Conservation (phyloP, 2,888 invertebrate species). For the Eilema sororculum region DNA sequence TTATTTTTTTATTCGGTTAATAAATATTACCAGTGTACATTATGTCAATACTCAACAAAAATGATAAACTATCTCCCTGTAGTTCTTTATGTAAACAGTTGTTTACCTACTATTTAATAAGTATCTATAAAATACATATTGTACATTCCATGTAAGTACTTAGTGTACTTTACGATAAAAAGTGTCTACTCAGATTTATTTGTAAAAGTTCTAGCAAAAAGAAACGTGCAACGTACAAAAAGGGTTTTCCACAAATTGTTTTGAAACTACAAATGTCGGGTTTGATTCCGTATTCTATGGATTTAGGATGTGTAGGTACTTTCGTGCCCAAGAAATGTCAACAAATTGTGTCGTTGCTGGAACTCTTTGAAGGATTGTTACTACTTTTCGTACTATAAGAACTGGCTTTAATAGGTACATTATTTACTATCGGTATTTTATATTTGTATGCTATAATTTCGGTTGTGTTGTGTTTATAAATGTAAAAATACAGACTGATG, state of each 20-base stretch:
- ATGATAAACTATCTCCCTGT: too few species aligned
- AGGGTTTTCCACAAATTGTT: conserved; percentile 27
- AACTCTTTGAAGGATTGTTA: conserved; percentile 7
- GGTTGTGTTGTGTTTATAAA: neutral
- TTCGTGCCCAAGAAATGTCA: conserved; percentile 1
- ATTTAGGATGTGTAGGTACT: conserved; percentile 20
- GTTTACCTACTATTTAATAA: too few species aligned
- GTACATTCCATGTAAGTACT: neutral
- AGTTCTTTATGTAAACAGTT: too few species aligned
- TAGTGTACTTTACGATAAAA: neutral
- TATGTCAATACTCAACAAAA: too few species aligned
- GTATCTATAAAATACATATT: too few species aligned
- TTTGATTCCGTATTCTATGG: conserved; percentile 31
- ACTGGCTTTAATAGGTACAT: neutral
- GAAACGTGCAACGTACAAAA: neutral
- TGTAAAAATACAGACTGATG: neutral
- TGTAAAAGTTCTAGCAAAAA: neutral
- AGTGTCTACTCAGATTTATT: neutral
- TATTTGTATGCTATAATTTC: neutral
- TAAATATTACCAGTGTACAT: too few species aligned
- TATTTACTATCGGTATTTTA: neutral
- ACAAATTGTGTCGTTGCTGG: neutral
- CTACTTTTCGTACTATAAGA: neutral
- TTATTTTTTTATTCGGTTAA: too few species aligned
- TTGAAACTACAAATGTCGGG: conserved; percentile 30